Conservation (phyloP, 2,113 vertebrate species). For the Mesembrinibis cayennensis region DNA sequence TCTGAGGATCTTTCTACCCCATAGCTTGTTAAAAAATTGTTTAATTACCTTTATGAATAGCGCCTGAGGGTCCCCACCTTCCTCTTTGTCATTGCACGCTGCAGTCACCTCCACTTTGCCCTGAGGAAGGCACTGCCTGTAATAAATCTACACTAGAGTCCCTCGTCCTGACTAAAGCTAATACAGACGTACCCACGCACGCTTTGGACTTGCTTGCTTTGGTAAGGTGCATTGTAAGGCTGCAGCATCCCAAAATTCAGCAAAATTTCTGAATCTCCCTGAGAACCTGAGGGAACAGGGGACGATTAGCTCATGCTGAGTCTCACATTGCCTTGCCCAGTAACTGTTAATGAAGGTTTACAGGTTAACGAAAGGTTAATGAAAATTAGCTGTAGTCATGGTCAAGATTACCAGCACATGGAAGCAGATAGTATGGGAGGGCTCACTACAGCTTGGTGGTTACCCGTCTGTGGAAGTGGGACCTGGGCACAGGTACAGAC, state of each 20-base stretch:
- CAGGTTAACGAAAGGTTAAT: background rate
- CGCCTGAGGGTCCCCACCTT: background rate
- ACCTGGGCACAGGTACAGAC: background rate
- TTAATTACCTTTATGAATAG: background rate
- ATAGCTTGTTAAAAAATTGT: background rate
- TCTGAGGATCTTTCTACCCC: background rate
- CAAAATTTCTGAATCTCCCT: too few relatives aligned
- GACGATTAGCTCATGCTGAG: fast-evolving
- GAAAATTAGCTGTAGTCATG: fast-evolving
- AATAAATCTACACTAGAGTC: background rate
- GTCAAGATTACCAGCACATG: background rate
- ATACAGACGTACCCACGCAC: fast-evolving
- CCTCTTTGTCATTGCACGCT: background rate
- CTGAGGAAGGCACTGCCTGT: background rate
- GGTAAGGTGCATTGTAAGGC: background rate
- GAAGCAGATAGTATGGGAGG: background rate
- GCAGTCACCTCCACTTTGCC: background rate
- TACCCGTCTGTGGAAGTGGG: background rate
- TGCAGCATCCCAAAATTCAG: background rate
- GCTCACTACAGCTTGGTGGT: background rate
- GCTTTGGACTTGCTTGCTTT: background rate
- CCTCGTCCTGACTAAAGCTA: fast-evolving
- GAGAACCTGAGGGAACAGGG: background rate
- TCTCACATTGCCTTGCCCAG: fast-evolving
- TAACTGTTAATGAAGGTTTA: too few relatives aligned